phyloP scores from a whole-genome alignment of 1,140 invertebrate species.

The Pogonognathellus flavescens region DNA sequence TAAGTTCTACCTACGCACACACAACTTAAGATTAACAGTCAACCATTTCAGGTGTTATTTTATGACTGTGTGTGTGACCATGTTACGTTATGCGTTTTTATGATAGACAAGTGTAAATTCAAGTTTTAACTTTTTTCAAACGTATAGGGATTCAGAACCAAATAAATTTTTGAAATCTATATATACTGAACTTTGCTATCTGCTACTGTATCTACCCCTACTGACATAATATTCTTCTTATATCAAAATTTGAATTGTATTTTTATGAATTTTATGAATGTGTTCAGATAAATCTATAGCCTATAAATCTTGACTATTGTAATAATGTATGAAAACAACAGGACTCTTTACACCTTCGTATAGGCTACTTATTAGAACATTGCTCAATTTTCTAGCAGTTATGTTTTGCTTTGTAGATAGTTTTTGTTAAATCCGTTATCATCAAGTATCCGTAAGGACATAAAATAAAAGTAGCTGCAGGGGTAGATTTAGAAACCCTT shows the following conservation, averaged over 20 bases:
- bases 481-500: not conserved
- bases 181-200: no score
- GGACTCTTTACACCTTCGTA: conserved; percentile 14
- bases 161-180: no score
- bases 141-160: no score
- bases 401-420: not conserved
- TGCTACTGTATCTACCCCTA: no score
- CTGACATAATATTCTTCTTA: no score
- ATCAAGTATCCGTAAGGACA: conserved; percentile 33
- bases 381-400: not conserved
- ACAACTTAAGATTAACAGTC: not conserved
- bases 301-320: no score
- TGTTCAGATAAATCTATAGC: no score
- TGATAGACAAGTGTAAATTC: conserved; percentile 23
- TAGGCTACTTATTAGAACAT: not conserved
- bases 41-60: not conserved
- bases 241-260: no score
- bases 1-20: not conserved
- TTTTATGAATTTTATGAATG: no score
- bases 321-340: not conserved
- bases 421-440: conserved; percentile 13
- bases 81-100: not conserved
- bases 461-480: conserved; percentile 14
- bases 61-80: not conserved
- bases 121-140: not conserved